Percentiles rank a stretch among this genome's conserved stretches.
phyloP scores from a whole-genome alignment of 2,113 vertebrate species.

The Bucco capensis region DNA sequence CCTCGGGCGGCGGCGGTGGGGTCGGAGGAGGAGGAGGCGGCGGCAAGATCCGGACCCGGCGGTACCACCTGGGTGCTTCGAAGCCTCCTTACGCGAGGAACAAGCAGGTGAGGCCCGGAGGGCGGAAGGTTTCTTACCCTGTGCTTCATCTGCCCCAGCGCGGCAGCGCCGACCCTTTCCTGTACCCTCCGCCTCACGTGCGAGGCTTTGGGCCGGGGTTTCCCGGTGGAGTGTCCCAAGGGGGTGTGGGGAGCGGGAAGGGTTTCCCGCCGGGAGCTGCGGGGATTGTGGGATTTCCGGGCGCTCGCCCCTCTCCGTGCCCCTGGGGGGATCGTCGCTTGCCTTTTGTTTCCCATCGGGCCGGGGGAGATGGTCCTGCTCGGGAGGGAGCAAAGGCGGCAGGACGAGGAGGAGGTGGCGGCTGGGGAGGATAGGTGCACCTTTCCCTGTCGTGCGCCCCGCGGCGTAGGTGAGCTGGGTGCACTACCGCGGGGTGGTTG shows the following conservation, averaged over 20 bases:
- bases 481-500: no score
- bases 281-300: conserved; percentile 33
- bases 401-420: neutral
- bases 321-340: neutral
- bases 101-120: conserved; percentile 78
- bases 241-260: neutral
- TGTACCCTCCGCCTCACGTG: neutral
- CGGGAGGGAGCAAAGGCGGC: neutral
- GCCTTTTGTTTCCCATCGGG: neutral
- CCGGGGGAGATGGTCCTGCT: neutral
- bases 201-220: neutral
- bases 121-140: no score
- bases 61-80: conserved; percentile 74
- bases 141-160: neutral
- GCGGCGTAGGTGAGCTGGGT: neutral
- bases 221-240: neutral
- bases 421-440: neutral
- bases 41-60: conserved; percentile 87
- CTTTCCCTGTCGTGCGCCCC: neutral
- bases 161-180: neutral
- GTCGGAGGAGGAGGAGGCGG: conserved; percentile 71
- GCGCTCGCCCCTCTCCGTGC: neutral
- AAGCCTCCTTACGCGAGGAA: conserved; percentile 81
- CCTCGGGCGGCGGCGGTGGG: conserved; percentile 6
- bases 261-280: conserved; percentile 34